These are phyloP conservation scores for Chloebia gouldiae DNA, from an alignment of 2,113 vertebrate species.

Conservation along the genomic window DNA sequence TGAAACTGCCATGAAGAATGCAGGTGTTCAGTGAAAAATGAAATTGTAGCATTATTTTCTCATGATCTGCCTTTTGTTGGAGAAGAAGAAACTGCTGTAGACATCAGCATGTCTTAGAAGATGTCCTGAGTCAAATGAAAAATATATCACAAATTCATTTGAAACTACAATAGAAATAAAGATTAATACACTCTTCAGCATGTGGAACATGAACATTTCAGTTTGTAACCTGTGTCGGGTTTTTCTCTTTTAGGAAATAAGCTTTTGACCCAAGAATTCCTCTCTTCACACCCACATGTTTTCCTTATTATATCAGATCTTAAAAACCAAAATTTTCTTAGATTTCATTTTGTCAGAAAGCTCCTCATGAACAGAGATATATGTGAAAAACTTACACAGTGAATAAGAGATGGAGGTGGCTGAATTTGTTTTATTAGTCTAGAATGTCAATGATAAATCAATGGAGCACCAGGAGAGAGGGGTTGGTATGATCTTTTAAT, in stretches of 20 bases:
- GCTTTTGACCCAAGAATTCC: background rate
- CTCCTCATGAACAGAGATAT: background rate
- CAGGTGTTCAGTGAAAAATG: background rate
- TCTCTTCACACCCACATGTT: background rate
- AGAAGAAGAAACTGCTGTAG: background rate
- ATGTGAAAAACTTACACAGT: background rate
- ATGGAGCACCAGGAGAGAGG: background rate
- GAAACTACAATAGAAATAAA: background rate
- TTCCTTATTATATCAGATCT: background rate
- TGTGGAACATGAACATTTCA: background rate
- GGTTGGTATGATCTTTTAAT: background rate
- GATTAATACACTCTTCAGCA: background rate
- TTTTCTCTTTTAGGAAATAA: background rate
- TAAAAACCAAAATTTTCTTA: background rate
- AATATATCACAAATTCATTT: background rate
- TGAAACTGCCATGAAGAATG: background rate
- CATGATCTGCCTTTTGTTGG: background rate
- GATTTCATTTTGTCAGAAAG: background rate
- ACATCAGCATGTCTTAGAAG: background rate
- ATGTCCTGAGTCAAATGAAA: background rate
- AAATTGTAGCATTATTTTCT: background rate
- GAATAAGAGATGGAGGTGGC: background rate
- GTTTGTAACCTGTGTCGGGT: background rate
- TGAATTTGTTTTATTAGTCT: background rate
- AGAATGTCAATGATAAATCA: slow-evolving; percentile 28